Percentiles rank a stretch among this genome's conserved stretches.
phyloP scores from a whole-genome alignment of 2,113 vertebrate species.

The Dryoscopus gambensis region DNA sequence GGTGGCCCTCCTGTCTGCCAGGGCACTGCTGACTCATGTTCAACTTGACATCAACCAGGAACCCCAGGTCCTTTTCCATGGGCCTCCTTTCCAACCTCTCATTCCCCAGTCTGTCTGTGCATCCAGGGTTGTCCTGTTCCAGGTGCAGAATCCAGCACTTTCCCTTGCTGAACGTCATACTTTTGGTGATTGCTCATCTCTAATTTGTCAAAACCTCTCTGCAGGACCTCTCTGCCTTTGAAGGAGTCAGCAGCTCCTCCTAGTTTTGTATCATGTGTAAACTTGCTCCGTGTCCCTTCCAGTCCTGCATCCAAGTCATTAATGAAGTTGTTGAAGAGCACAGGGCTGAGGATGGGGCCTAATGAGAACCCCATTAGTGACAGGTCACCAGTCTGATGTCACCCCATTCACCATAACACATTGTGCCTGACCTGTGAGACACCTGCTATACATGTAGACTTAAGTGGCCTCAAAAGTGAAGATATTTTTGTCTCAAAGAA shows the following conservation, averaged over 20 bases:
- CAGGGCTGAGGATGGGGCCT: fast-evolving
- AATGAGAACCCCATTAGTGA: not conserved
- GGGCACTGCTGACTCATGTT: not conserved
- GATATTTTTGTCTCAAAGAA: not conserved
- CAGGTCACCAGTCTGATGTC: not conserved
- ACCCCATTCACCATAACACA: fast-evolving
- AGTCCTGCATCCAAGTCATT: not conserved
- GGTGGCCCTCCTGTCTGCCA: not conserved
- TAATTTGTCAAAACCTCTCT: not conserved
- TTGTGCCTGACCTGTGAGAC: not conserved
- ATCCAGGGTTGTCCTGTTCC: fast-evolving
- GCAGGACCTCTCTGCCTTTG: fast-evolving
- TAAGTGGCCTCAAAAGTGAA: not conserved
- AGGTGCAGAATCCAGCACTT: not conserved
- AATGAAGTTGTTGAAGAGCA: not conserved
- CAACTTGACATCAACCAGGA: fast-evolving
- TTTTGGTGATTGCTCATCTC: fast-evolving
- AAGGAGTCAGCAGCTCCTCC: not conserved
- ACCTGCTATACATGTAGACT: not conserved
- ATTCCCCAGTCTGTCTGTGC: fast-evolving
- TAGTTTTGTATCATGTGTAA: fast-evolving
- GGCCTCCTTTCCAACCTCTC: fast-evolving
- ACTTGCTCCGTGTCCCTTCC: not conserved
- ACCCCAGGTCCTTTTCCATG: not conserved
- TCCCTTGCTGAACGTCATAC: fast-evolving